Base-by-base conservation (phyloP, 2,113 vertebrate species). In the Albula goreensis region DNA sequence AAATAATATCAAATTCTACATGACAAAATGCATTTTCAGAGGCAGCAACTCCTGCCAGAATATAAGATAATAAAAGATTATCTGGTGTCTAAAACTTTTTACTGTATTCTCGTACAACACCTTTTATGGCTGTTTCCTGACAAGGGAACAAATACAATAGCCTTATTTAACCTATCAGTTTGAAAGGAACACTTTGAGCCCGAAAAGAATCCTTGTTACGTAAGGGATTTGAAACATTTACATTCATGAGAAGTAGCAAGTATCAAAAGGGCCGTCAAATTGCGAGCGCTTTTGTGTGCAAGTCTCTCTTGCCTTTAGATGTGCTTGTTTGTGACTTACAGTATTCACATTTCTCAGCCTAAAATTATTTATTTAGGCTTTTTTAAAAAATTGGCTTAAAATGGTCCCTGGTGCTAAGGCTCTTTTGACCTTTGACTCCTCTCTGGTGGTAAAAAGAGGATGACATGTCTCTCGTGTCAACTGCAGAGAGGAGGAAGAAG, bases 111-210 rank as follows among this genome's bases (percentile, higher is more conserved):
- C 22, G n/a, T 88, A 89, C 86, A 92, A 88, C 85, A 88, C 84
- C 87, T 91, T 90, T 92, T 91, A 87, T 88, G 91, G 85, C 89
- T 90, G 81, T 86, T 81, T 89, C 81, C 78, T 90, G 90, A 91
- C 88, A 91, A 84, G 81, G 56, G 88, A 89, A 93, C 89, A 88
- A 90, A 86, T 90, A 90, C 90, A 85, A 86, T 86, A 86, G 88
- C 89, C 88, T 53, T 84, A 91, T 92, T 89, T 83, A 84, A 90
- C 91, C 89, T 87, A 91, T 86, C 78, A 78, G 84, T 92, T 80
- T 89, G 78, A 91, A 90, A 88, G 25, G 87, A 89, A 83, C 5
- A 5, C 31, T 41, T 63, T 22, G 31, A 51, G 4, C 50, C 57
- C 86, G 80, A 91, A 85, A 83, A 89, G 85, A 78, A 87, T 87